Evolutionary conservation across 2,888 invertebrate genomes (phyloP), one percentile per base, ranked within the genome.

Genomic region (Liodrosophila aerea): DNA sequence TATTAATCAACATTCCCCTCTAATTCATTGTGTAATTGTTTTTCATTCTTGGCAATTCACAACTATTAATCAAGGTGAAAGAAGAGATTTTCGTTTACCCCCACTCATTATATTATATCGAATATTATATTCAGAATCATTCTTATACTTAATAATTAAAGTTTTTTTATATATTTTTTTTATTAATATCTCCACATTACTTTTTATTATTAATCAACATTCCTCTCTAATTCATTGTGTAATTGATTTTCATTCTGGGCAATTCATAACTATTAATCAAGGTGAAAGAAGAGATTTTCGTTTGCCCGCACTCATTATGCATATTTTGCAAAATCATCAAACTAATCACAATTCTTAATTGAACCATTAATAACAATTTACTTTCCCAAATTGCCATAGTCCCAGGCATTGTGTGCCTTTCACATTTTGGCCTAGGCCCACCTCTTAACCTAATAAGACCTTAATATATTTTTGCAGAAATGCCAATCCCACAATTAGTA

Each of bases 401-500:
- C 34, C n/a, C 34, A 5, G 3, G 22, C 15, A 56, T 30, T 34
- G 18, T 16, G 37, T 50, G 49, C 52, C 73, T 67, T 69, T 69
- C 68, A 67, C 56, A 67, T 72, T 61, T 34, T 33, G 22, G 22
- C 53, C 45, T 30, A 18, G 37, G 47, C 34, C 68, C 51, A 61
- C 30, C 27, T 11, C 22, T 33, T 30, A 39, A 39, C 31, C 50
- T 47, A 49, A 45, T 33, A 45, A 69, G 30, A 29, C 43, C 16
- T 22, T 34, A 27, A 41, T 49, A 46, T 22, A 46, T 45, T 43
- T 66, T 69, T 50, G 52, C 73, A 37, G 18, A 11, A 49, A 52
- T 43, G 49, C 61, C 67, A 56, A 72, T 29, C 61, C 29, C 67
- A 22, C 22, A 66, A 29, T 18, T 52, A 34, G 29, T 57, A 73